Conservation (phyloP, 2,888 invertebrate genomes). For the Chrysina gloriosa region DNA sequence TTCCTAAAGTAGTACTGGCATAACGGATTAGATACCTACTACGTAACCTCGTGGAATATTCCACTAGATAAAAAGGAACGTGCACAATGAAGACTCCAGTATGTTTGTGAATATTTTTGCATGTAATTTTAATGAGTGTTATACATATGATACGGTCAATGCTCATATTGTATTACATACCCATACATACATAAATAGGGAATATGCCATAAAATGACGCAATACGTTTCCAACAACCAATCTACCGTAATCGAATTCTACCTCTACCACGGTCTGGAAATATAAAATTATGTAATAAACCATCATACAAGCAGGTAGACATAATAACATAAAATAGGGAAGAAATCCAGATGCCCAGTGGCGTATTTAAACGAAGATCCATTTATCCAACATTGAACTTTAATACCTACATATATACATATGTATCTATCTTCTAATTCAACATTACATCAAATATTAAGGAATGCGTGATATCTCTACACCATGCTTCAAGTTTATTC, state of each 20-base stretch:
- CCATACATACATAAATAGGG: neutral
- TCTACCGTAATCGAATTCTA: neutral
- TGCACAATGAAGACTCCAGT: neutral
- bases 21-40: neutral
- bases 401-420: too few species aligned
- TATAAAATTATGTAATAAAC: neutral
- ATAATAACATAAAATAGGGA: neutral
- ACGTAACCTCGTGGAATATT: constrained; percentile 21
- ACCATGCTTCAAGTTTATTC: too few species aligned
- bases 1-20: constrained; percentile 3
- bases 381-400: too few species aligned
- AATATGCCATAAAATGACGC: neutral
- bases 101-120: constrained; percentile 14
- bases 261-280: neutral
- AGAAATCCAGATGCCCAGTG: neutral
- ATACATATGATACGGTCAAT: constrained; percentile 24
- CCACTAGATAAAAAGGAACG: constrained; percentile 10
- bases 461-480: too few species aligned
- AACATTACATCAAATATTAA: too few species aligned
- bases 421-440: too few species aligned
- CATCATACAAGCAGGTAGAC: neutral
- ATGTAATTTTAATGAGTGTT: constrained; percentile 10
- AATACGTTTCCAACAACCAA: neutral
- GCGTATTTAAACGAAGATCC: neutral
- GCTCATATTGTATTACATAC: constrained; percentile 15